phyloP scores from a whole-genome alignment of 2,113 vertebrate species.

The Oryzias celebensis region DNA sequence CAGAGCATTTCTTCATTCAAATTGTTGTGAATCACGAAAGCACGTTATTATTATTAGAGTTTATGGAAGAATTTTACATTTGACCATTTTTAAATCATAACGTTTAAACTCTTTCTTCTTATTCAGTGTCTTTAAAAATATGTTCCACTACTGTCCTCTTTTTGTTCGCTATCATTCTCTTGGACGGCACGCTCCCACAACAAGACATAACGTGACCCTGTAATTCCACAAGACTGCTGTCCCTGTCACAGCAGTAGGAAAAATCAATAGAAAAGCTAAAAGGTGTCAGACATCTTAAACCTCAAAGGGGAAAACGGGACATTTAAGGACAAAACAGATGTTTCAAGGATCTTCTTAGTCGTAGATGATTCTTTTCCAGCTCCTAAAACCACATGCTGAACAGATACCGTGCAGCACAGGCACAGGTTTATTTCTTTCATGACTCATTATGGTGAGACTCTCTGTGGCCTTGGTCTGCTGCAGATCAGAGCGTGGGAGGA shows the following conservation, averaged over 20 bases:
- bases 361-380: not conserved
- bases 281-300: constrained; percentile 57
- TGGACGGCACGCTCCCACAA: constrained; percentile 28
- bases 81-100: no score
- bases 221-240: constrained; percentile 19
- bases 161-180: constrained; percentile 15
- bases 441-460: constrained; percentile 4
- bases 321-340: constrained; percentile 25
- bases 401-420: not conserved
- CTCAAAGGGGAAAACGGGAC: constrained; percentile 31
- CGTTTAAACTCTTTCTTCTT: no score
- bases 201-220: not conserved
- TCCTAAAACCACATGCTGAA: not conserved
- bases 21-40: no score
- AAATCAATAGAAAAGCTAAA: constrained; percentile 50
- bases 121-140: not conserved
- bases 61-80: no score
- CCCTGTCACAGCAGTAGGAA: constrained; percentile 27
- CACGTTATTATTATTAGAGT: no score
- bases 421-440: not conserved
- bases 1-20: no score
- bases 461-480: constrained; percentile 17
- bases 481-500: constrained; percentile 93
- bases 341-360: constrained; percentile 18
- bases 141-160: constrained; percentile 4